Evolutionary conservation across 2,113 vertebrate genomes (phyloP), one percentile per base, ranked within the genome.

Genomic region (Rhagologus leucostigma): DNA sequence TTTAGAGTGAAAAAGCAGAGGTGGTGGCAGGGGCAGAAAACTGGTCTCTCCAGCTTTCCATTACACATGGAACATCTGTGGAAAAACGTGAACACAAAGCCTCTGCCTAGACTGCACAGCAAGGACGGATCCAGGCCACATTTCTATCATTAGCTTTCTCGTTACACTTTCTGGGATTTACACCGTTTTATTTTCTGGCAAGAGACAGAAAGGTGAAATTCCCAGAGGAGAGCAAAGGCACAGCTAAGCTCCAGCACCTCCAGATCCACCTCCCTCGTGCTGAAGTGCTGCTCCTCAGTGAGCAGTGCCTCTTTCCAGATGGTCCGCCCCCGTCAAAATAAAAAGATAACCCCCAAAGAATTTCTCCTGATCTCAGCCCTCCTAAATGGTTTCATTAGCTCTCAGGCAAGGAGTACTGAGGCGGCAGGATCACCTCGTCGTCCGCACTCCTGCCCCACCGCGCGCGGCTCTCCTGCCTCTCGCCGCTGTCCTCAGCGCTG

Each of bases 391-490:
- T 67, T 33, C 11, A 8, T 10, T 3, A 76, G 19, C 84, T 57
- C 56, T 67, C 65, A 35, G 42, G 27, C 29, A 37, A 11, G 0
- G 35, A 20, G 42, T 41, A 33, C 3, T 1, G 50, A 39, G 62
- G 63, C 44, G 26, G 26, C 12, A 53, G 73, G 44, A 68, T 97
- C 74, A 99, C 99, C 97, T 99, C 97, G 17, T 98, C 98, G 3
- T 98, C 98, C 0, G 90, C 26, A 7, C 86, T 95, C 44, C 86
- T 88, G 92, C 79, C 97, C 97, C 97, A 96, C 9, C 95, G 93
- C 0, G 93, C 33, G 3, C 73, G 95, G 50, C 27, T 68, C 53
- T 96, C 96, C 78, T 65, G 97, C 90, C 92, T 97, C 85, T 92
- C 94, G 5, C 78, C 5, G 42, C 87, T 22, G 53, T 95, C 94